Percentiles rank a stretch among this genome's conserved stretches.
Conservation (phyloP, 2,113 vertebrate species). For the Tursiops truncatus region DNA sequence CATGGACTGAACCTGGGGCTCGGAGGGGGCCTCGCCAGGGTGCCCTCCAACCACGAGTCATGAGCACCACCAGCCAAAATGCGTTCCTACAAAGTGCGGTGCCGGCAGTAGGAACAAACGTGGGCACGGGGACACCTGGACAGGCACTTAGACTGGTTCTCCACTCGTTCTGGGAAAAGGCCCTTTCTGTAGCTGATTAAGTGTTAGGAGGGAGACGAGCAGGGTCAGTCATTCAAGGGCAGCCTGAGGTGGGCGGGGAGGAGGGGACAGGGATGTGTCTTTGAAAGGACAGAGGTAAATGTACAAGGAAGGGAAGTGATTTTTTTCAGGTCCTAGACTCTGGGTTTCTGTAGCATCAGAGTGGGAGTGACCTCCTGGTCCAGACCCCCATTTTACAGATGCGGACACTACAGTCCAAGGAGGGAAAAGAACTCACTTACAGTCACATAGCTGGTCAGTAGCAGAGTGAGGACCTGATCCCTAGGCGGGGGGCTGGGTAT, state of each 20-base stretch:
- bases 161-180: not conserved
- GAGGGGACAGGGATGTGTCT: not conserved
- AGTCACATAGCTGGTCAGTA: not conserved
- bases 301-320: not conserved
- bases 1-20: not conserved
- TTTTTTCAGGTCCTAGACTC: not conserved
- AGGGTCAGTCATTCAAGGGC: not conserved
- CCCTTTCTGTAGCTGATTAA: not conserved
- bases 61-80: not conserved
- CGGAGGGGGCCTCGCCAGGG: not conserved
- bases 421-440: not conserved
- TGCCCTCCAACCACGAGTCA: not conserved
- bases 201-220: too few species aligned
- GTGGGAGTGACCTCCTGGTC: not conserved
- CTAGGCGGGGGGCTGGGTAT: fast-evolving
- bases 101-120: fast-evolving
- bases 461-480: not conserved
- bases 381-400: not conserved
- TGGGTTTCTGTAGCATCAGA: not conserved
- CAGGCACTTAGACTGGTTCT: not conserved
- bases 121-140: not conserved
- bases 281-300: not conserved
- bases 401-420: not conserved
- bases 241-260: not conserved
- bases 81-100: not conserved